Conservation (phyloP, 2,113 vertebrate genomes). For the Daphoenositta chrysoptera region DNA sequence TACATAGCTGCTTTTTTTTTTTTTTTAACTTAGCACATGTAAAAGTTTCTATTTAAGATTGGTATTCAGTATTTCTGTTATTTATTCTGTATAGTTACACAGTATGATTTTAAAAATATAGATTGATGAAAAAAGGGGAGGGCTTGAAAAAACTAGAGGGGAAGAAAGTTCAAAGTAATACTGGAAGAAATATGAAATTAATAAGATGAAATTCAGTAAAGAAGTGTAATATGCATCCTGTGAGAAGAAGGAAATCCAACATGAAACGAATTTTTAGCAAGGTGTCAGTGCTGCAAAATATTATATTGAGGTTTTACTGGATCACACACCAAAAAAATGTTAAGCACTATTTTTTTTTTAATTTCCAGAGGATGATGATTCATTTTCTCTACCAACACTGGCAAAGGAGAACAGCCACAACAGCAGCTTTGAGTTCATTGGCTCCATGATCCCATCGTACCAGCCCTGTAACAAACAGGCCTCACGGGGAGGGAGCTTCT, state of each 20-base stretch:
- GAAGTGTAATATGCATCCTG: neutral
- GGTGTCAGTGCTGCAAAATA: neutral
- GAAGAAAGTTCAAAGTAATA: neutral
- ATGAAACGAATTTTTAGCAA: neutral
- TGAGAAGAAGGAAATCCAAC: neutral
- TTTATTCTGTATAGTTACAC: neutral
- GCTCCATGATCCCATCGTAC: slow-evolving; percentile 94
- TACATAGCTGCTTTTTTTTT: neutral
- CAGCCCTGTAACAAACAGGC: slow-evolving; percentile 84
- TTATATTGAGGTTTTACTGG: neutral
- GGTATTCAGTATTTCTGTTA: neutral
- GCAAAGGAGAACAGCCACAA: slow-evolving; percentile 93
- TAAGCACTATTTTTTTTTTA: neutral
- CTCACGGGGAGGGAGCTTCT: slow-evolving; percentile 67
- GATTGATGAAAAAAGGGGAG: neutral
- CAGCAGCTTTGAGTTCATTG: slow-evolving; percentile 94
- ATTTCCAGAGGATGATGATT: slow-evolving; percentile 87
- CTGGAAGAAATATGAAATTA: neutral
- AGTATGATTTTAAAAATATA: neutral
- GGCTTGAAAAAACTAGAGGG: neutral
- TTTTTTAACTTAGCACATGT: neutral
- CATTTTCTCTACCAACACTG: slow-evolving; percentile 77
- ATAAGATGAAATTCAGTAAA: neutral
- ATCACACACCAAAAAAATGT: neutral
- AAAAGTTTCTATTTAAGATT: neutral